Percentiles rank a stretch among this genome's conserved stretches.
Conservation (phyloP, 1,140 invertebrate species). For the Leguminivora glycinivorella region DNA sequence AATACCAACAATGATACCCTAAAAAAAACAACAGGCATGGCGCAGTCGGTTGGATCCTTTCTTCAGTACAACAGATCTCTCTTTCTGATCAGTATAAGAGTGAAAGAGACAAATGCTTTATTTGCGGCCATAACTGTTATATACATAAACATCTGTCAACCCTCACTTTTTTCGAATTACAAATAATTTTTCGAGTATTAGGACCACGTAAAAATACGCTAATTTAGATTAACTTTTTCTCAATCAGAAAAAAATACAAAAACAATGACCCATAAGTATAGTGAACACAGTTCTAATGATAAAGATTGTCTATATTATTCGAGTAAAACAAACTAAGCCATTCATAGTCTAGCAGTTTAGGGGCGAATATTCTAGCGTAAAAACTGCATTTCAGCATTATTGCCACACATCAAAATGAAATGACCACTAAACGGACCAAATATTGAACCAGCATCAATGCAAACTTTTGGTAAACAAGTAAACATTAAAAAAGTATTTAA, state of each 20-base stretch:
- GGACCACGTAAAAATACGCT: background rate
- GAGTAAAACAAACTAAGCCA: background rate
- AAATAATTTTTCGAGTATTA: background rate
- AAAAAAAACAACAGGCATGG: background rate
- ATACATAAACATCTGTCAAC: too few species aligned
- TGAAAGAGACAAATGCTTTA: too few species aligned
- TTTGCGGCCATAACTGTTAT: too few species aligned
- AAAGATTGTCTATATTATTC: background rate
- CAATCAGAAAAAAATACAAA: too few species aligned
- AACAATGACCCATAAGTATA: background rate
- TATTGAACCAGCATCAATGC: too few species aligned
- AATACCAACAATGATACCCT: slow-evolving; percentile 4
- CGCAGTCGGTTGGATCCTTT: background rate
- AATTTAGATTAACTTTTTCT: background rate
- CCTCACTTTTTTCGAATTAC: background rate
- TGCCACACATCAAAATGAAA: too few species aligned
- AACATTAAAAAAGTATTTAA: too few species aligned
- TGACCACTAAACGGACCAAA: too few species aligned
- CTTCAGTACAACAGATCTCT: background rate
- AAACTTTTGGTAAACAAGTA: too few species aligned
- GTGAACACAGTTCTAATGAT: background rate
- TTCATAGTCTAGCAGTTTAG: background rate
- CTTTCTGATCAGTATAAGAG: background rate
- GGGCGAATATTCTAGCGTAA: background rate
- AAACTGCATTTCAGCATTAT: too few species aligned